phyloP scores from a whole-genome alignment of 2,797 vertebrate genomes.

The Hemitrygon akajei region DNA sequence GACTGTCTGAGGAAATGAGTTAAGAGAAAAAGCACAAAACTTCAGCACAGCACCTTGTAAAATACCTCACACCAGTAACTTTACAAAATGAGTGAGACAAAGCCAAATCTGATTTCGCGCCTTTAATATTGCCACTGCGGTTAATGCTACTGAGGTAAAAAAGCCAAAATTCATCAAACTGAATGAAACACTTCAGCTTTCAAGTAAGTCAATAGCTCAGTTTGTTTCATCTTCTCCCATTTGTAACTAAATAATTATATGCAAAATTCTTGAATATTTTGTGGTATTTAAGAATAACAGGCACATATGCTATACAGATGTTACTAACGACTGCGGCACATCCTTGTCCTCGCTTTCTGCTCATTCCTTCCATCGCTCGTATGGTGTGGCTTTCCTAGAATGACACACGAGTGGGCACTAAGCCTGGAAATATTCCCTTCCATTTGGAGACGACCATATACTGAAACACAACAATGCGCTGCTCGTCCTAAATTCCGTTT shows the following conservation, averaged over 20 bases:
- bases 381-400: not conserved
- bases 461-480: not conserved
- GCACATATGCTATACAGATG: constrained; percentile 14
- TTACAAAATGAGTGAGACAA: not conserved
- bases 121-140: not conserved
- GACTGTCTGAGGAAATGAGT: not conserved
- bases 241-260: not conserved
- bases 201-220: constrained; percentile 4
- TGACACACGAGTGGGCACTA: not conserved
- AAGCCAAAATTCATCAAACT: not conserved
- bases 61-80: not conserved
- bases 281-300: not conserved
- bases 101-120: not conserved
- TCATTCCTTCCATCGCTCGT: not conserved
- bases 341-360: not conserved
- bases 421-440: not conserved
- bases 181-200: not conserved
- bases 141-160: not conserved
- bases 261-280: not conserved
- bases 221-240: not conserved
- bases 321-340: not conserved
- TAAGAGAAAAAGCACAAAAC: not conserved
- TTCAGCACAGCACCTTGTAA: not conserved
- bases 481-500: not conserved
- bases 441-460: not conserved